Evolutionary conservation across 2,888 invertebrate genomes (phyloP), one percentile per base, ranked within the genome.

Genomic region (Siphonodentalium dalli): DNA sequence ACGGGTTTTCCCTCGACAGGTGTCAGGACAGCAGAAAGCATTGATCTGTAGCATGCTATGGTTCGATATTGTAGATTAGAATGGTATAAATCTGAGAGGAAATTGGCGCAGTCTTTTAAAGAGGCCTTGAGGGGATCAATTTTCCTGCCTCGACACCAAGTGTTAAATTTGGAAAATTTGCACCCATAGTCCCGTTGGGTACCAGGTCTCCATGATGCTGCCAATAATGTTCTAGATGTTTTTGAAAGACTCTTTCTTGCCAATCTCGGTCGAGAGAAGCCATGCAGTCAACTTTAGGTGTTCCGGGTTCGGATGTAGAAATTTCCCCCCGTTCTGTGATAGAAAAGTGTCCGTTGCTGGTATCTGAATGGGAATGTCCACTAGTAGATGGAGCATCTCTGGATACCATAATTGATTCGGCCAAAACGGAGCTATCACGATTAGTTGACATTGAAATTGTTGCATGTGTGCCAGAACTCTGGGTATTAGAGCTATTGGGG

Each of bases 351-450:
- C n/a, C n/a, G n/a, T n/a, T n/a, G n/a, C n/a, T n/a, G n/a, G n/a
- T n/a, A n/a, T n/a, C n/a, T n/a, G n/a, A n/a, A n/a, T n/a, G n/a
- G n/a, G n/a, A n/a, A n/a, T n/a, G n/a, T n/a, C n/a, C n/a, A n/a
- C n/a, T n/a, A n/a, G n/a, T n/a, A n/a, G n/a, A n/a, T n/a, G n/a
- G n/a, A n/a, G n/a, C n/a, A n/a, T n/a, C n/a, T n/a, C n/a, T n/a
- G n/a, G n/a, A n/a, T 47, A 53, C 34, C 53, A 44, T 13, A 47
- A 54, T 9, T 48, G 34, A 18, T 42, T 38, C 6, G 54, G 54
- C 58, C 58, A 58, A 7, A 27, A 13, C 11, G 58, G 58, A 9
- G 58, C 58, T 42, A 54, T 59, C 23, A 55, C 23, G 24, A 55
- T 42, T 9, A 55, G 23, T 21, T 41, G 41, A 29, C 57, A 55